Evolutionary conservation across 2,888 invertebrate species (phyloP), one percentile per base, ranked within the genome.

Genomic region (Aelia acuminata): DNA sequence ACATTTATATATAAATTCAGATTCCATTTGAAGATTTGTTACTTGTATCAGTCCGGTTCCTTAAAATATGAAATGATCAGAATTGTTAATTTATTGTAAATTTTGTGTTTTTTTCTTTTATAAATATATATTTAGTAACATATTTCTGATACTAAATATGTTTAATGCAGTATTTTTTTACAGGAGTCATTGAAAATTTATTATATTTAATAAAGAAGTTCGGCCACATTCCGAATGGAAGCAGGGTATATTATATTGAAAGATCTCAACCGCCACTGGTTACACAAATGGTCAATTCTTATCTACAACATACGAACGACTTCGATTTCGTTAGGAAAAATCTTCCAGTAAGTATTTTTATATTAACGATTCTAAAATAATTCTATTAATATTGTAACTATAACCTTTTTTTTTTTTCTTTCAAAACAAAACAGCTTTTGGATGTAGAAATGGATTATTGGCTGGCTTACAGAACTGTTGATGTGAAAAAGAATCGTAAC

Each of bases 161-260:
- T n/a, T n/a, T n/a, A n/a, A n/a, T n/a, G n/a, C 53, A 53, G 18
- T 75, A 80, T 47, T 84, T 18, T 10, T 11, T 89, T 88, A 20
- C 85, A 89, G 91, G 96, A 3, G 96, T 97, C 94, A 93, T 97
- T 43, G 94, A 94, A 90, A 97, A 97, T 92, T 95, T 97, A 90
- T 93, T 96, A 1, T 93, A 94, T 89, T 92, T 97, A 88, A 94
- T 97, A 0, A 93, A 95, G 35, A 93, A 92, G 90, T 93, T 95
- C 90, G 96, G 96, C 31, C 94, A 95, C 91, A 93, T 97, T 53
- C 97, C 97, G 0, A 97, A 97, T 91, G 97, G 97, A 0, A 96
- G 96, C 49, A 93, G 98, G 89, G 94, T 96, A 90, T 98, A 98
- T 91, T 97, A 96, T 91, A 92, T 94, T 84, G 93, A 95, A 92